A percentile compares a stretch with the other conserved stretches of the same genome.
Conservation (phyloP, 2,888 invertebrate species). For the Hanleya hanleyi region DNA sequence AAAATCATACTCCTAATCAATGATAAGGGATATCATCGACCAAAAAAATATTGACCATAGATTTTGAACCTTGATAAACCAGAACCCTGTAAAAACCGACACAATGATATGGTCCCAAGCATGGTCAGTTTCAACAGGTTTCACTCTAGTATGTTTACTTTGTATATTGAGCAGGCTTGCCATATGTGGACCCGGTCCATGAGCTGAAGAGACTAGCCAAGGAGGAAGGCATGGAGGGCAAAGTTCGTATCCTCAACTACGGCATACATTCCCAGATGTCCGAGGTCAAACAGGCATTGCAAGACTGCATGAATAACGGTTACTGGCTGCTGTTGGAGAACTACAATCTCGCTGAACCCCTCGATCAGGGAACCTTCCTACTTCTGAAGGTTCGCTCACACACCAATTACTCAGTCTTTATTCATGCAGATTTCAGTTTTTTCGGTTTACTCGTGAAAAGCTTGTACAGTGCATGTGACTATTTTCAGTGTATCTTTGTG, state of each 20-base stretch:
- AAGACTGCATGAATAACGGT: slow-evolving; percentile 64
- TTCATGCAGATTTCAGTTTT: too few species aligned
- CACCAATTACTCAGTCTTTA: too few species aligned
- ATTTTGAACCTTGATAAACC: too few species aligned
- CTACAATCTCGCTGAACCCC: slow-evolving; percentile 63
- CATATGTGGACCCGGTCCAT: slow-evolving; percentile 60
- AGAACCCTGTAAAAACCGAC: too few species aligned
- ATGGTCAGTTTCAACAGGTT: background rate
- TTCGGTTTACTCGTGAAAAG: too few species aligned
- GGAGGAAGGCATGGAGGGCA: slow-evolving; percentile 66
- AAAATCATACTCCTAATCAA: too few species aligned
- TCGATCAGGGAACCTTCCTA: slow-evolving; percentile 51
- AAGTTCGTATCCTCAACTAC: slow-evolving; percentile 65
- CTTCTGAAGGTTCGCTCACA: slow-evolving; percentile 62
- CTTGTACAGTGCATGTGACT: too few species aligned
- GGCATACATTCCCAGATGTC: slow-evolving; percentile 61
- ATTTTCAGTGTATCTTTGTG: too few species aligned
- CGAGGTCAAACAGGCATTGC: slow-evolving; percentile 60
- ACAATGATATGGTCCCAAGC: too few species aligned
- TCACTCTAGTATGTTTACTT: background rate
- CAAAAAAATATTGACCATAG: too few species aligned
- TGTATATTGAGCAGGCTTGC: slow-evolving; percentile 43
- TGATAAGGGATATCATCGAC: too few species aligned
- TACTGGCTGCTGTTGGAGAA: slow-evolving; percentile 71
- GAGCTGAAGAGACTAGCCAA: slow-evolving; percentile 65